phyloP scores from a whole-genome alignment of 2,113 vertebrate genomes.

The Sceloporus tristichus region DNA sequence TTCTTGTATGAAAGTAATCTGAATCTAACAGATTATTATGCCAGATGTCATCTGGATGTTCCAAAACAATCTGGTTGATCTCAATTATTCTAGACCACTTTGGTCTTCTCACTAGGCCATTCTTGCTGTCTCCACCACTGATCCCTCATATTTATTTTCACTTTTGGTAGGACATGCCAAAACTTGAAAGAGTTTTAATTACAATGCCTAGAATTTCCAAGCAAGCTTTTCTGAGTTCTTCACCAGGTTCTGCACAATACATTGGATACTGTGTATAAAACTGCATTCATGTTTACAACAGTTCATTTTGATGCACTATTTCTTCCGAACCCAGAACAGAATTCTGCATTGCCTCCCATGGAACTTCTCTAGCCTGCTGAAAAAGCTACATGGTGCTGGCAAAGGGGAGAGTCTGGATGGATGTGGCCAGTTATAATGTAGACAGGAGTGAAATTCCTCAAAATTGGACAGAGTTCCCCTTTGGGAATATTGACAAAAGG shows the following conservation, averaged over 20 bases:
- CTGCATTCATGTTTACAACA: background rate
- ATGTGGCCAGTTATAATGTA: no score
- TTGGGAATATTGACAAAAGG: no score
- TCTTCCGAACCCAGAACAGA: background rate
- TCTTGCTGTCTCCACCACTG: background rate
- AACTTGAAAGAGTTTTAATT: no score
- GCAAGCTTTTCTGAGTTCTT: no score
- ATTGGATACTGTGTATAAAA: background rate
- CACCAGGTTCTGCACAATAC: background rate
- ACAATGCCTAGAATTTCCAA: no score
- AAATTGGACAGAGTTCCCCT: no score
- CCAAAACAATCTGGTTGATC: background rate
- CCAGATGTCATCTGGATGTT: background rate
- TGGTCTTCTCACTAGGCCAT: background rate
- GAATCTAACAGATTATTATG: background rate
- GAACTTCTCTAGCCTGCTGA: no score
- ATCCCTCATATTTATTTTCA: background rate
- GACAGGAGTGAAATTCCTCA: no score
- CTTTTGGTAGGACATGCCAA: no score
- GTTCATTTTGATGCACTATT: background rate
- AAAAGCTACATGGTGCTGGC: no score
- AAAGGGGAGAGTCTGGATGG: no score
- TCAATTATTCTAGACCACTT: background rate
- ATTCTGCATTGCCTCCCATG: no score
- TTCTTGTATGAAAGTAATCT: constrained; percentile 2